Evolutionary conservation across 2,797 vertebrate genomes (phyloP), one percentile per base, ranked within the genome.

Genomic region (Pseudotriccus pelzelni): DNA sequence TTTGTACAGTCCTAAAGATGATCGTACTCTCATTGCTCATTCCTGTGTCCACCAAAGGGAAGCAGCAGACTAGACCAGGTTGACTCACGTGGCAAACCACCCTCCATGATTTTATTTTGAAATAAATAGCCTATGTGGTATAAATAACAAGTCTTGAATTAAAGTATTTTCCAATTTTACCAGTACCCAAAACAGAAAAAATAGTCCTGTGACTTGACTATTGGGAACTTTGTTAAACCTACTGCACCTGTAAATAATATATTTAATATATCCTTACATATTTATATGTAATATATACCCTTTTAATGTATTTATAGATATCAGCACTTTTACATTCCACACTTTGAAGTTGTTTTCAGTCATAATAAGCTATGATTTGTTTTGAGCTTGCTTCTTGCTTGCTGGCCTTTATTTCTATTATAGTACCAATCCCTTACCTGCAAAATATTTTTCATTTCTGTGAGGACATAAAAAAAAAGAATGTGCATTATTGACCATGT

Each of bases 371-470:
- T 4, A 22, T 87, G 79, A 92, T 95, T 96, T 97, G 72, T 96
- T 97, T 97, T 97, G 80, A 89, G 37, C 58, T 96, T 85, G 18
- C 49, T 93, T 64, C 76, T 37, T 37, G 70, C 60, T 89, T 73
- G 62, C 58, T 96, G 60, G 27, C 16, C 96, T 94, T 86, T 84
- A 76, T 94, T 96, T 95, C 80, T 89, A 97, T 97, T 97, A 96
- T 79, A 92, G 72, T 86, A 95, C 43, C 60, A 89, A 84, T 93
- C 93, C 83, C 53, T 97, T 95, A 90, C 75, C 58, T 95, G 89
- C 50, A 97, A 96, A 97, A 97, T 97, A 96, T 93, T 97, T 96
- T 96, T 95, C 85, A 87, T 93, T 93, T 97, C 88, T 93, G 50
- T 76, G 68, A 95, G 84, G 79, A 88, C n/a, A 17, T 89, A 94